Evolutionary conservation across 1,140 invertebrate species (phyloP).

Genomic region (Oreohelix idahoensis): DNA sequence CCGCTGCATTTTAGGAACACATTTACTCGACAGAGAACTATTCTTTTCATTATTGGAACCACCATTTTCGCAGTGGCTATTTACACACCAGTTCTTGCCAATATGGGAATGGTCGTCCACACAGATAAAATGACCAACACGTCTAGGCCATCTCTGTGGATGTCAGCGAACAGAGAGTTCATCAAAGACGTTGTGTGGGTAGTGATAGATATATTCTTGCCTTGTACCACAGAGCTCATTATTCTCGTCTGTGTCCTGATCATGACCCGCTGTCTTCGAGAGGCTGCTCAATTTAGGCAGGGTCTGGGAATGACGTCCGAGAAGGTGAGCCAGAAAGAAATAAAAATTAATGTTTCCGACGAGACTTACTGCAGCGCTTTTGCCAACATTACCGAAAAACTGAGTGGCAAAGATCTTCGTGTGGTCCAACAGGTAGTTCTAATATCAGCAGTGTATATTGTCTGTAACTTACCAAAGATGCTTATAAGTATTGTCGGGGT

Average conservation of each 20-base stretch:
- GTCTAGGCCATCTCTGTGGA: background rate
- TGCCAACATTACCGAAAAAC: background rate
- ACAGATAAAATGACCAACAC: background rate
- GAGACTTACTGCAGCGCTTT: background rate
- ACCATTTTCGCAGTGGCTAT: background rate
- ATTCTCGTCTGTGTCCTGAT: background rate
- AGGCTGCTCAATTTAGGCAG: background rate
- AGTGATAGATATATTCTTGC: background rate
- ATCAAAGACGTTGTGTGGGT: conserved; percentile 10
- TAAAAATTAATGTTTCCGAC: too few species aligned
- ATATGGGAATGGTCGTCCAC: conserved; percentile 1
- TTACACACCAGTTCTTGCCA: conserved; percentile 3
- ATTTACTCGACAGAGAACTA: background rate
- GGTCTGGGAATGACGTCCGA: background rate
- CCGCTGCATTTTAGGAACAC: conserved; percentile 17
- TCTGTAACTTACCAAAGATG: background rate
- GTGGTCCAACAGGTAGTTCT: conserved; percentile 7
- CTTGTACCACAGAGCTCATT: background rate
- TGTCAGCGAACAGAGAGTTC: background rate
- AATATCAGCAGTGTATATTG: background rate
- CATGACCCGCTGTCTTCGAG: background rate
- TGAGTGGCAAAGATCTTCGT: background rate
- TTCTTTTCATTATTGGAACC: background rate
- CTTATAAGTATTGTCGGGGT: background rate
- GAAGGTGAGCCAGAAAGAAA: background rate